These are phyloP conservation scores for Orthonyx spaldingii DNA, from an alignment of 2,113 vertebrate species.

Conservation along the genomic window DNA sequence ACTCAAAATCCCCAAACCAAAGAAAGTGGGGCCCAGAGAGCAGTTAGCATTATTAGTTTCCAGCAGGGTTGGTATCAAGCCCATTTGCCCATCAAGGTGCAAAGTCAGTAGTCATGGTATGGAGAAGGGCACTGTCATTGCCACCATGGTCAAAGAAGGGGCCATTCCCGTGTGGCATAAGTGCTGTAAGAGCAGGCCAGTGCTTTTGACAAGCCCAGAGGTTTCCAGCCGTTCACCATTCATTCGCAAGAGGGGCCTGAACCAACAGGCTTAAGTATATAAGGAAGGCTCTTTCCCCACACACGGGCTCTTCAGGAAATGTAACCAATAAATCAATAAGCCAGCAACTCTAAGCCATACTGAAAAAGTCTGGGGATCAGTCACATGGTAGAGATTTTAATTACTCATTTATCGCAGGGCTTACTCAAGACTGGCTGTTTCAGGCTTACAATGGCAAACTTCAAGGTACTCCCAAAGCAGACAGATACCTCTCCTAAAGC, in stretches of 20 bases:
- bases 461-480: neutral
- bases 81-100: neutral
- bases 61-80: slow-evolving; percentile 28
- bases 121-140: neutral
- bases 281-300: neutral
- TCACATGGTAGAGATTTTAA: neutral
- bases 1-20: slow-evolving; percentile 47
- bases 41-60: slow-evolving; percentile 38
- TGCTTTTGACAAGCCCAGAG: neutral
- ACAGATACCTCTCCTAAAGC: neutral
- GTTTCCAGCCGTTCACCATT: neutral
- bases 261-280: neutral
- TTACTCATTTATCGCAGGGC: neutral
- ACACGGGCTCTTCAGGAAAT: neutral
- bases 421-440: neutral
- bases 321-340: neutral
- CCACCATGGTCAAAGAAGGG: neutral
- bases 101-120: neutral
- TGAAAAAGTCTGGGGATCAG: neutral
- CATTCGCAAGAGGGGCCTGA: neutral
- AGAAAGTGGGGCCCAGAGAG: slow-evolving; percentile 44
- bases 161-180: neutral
- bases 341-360: neutral
- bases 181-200: neutral
- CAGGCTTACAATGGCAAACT: neutral